Base-by-base conservation (phyloP, 2,888 invertebrate species). In the Eugnorisma glareosa region DNA sequence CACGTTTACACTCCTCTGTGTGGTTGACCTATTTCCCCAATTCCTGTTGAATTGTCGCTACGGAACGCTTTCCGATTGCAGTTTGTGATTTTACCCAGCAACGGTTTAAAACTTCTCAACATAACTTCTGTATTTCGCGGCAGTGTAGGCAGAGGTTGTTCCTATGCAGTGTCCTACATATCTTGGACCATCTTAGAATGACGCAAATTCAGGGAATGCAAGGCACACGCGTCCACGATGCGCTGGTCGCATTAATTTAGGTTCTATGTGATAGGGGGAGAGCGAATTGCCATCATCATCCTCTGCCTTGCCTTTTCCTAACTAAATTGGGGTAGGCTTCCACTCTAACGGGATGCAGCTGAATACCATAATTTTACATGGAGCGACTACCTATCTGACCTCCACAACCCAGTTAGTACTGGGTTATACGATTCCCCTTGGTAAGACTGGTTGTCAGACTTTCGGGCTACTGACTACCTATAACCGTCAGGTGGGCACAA, bases 1-100 rank as follows among this genome's bases (percentile, higher is more conserved):
- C 79, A 81, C 28, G 43, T 1, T 13, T n/a, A 54, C 2, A 43
- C 15, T 76, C 21, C n/a, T 81, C 80, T 18, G 24, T 35, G 82
- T 31, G 11, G n/a, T 13, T 76, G 81, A 75, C 81, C 79, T 69
- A 93, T 89, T 93, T 93, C 82, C 91, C 90, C 90, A 89, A 91
- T 92, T 92, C 90, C 86, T 83, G 89, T 88, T 83, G 90, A 91
- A 92, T 91, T 91, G 90, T 91, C 84, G 77, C 86, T 73, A n/a
- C 21, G 54, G 24, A 71, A 72, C 18, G n/a, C 21, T 69, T 87
- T 80, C 67, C 48, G 57, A 73, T 72, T 77, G 69, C 69, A 70
- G 59, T 63, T 51, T 67, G 35, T 51, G 54, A 57, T 70, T 75
- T 77, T 48, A 66, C 37, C 64, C 11, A 5, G 8, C 18, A 10